Evolutionary conservation across 1,140 invertebrate genomes (phyloP).

Genomic region (Euwallacea fornicatus): DNA sequence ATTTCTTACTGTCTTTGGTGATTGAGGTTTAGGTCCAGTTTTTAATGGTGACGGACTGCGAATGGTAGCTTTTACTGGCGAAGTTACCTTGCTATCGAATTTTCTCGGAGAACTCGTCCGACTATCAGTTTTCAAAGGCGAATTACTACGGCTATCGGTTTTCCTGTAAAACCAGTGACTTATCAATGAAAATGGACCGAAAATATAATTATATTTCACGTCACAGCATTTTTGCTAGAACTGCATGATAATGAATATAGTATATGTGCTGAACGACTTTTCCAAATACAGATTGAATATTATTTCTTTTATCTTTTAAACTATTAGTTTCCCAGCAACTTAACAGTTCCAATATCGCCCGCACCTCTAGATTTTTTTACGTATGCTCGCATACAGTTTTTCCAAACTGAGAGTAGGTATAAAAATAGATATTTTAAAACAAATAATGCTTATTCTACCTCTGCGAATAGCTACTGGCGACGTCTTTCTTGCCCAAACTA

Average conservation of each 20-base stretch:
- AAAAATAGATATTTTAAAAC: too few species aligned
- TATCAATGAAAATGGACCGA: too few species aligned
- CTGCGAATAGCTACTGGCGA: not conserved
- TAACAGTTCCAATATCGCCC: too few species aligned
- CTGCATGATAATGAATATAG: too few species aligned
- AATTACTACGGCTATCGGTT: conserved; percentile 41
- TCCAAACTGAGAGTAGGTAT: too few species aligned
- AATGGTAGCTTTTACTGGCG: conserved; percentile 43
- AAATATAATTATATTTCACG: too few species aligned
- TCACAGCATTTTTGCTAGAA: too few species aligned
- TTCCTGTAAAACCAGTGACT: conserved; percentile 16
- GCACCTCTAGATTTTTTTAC: not conserved
- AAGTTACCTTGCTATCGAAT: conserved; percentile 45
- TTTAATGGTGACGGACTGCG: conserved; percentile 44
- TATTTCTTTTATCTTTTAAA: too few species aligned
- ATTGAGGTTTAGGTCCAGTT: conserved; percentile 19
- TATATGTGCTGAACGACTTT: too few species aligned
- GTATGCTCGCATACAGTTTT: too few species aligned
- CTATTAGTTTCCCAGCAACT: not conserved
- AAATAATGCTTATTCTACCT: not conserved
- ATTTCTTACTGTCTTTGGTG: conserved; percentile 35
- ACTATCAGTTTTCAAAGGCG: conserved; percentile 44
- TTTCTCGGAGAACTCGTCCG: conserved; percentile 44
- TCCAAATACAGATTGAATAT: too few species aligned
- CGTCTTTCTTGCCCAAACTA: conserved; percentile 39